These are phyloP conservation scores for Tortrix viridana DNA, from an alignment of 2,888 invertebrate species.

Conservation along the genomic window DNA sequence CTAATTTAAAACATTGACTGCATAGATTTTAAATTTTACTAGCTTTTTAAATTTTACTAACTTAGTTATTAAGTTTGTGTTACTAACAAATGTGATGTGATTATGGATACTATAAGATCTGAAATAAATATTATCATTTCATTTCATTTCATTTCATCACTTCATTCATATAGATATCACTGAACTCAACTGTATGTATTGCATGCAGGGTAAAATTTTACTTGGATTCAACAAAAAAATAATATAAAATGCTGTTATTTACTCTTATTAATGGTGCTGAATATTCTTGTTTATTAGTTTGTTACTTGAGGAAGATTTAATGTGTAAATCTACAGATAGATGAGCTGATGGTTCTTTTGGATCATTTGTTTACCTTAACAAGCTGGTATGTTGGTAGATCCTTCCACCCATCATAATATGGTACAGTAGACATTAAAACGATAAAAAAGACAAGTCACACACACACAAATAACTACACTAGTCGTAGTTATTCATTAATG, in stretches of 20 bases:
- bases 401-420: slow-evolving; percentile 83
- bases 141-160: no score
- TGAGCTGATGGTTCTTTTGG: slow-evolving; percentile 68
- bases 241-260: slow-evolving; percentile 22
- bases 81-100: no score
- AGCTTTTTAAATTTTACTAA: no score
- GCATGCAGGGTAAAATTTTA: slow-evolving; percentile 43
- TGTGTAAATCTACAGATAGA: slow-evolving; percentile 78
- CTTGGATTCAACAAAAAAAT: slow-evolving; percentile 20
- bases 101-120: no score
- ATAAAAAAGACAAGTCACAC: slow-evolving; percentile 83
- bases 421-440: slow-evolving; percentile 81
- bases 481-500: slow-evolving; percentile 44
- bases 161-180: no score
- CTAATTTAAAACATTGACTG: no score
- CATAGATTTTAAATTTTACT: no score
- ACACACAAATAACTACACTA: slow-evolving; percentile 75
- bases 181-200: slow-evolving; percentile 11
- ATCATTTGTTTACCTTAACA: slow-evolving; percentile 84
- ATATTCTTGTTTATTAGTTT: slow-evolving; percentile 17
- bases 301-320: slow-evolving; percentile 45
- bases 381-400: slow-evolving; percentile 87
- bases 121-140: no score
- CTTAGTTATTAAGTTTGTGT: no score
- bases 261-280: slow-evolving; percentile 12